phyloP scores from a whole-genome alignment of 1,140 invertebrate genomes.

The Aphelenchoides fujianensis region DNA sequence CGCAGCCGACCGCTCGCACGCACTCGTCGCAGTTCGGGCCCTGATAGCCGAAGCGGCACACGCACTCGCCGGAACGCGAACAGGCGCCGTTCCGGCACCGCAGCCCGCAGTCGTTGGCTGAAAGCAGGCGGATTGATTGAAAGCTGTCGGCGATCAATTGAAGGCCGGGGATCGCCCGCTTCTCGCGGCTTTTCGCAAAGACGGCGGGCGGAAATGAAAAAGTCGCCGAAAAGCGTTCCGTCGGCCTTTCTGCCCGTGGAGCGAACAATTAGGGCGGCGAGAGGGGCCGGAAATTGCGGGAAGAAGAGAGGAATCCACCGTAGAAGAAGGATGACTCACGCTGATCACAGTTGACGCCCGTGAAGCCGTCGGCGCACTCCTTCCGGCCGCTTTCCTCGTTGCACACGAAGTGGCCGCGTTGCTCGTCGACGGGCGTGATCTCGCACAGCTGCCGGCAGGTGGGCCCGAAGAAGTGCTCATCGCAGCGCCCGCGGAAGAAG shows the following conservation, averaged over 20 bases:
- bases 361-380: background rate
- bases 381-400: background rate
- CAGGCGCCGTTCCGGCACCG: background rate
- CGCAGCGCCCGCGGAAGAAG: background rate
- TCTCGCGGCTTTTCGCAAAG: background rate
- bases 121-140: background rate
- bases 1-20: background rate
- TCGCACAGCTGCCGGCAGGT: background rate
- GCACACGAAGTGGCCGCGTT: background rate
- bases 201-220: background rate
- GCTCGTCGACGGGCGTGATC: background rate
- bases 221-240: background rate
- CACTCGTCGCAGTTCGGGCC: background rate
- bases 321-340: background rate
- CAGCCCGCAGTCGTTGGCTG: background rate
- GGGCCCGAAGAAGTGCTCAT: background rate
- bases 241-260: no score
- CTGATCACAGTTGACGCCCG: background rate
- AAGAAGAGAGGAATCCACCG: background rate
- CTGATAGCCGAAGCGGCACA: background rate
- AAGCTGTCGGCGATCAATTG: background rate
- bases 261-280: background rate
- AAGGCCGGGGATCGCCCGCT: background rate
- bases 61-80: background rate
- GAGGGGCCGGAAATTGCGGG: background rate